These are phyloP conservation scores for Epinotia bilunana DNA, from an alignment of 2,888 invertebrate species.

Conservation along the genomic window DNA sequence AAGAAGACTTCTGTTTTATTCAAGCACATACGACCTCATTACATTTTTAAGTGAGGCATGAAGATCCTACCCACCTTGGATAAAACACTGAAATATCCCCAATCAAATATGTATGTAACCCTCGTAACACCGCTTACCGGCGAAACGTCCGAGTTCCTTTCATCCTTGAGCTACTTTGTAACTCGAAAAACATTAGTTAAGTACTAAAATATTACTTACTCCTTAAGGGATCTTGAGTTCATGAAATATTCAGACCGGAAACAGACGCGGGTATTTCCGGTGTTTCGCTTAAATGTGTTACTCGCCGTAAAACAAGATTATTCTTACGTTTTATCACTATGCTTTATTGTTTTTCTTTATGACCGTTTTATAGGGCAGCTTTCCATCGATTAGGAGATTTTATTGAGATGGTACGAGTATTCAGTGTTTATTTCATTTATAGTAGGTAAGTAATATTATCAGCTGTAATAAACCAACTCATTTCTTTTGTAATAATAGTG, in stretches of 20 bases:
- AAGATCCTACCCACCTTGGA: neutral
- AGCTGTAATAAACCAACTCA: no score
- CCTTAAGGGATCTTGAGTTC: constrained; percentile 39
- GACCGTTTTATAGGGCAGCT: constrained; percentile 11
- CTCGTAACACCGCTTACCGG: constrained; percentile 2
- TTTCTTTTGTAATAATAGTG: no score
- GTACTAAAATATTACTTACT: constrained; percentile 42
- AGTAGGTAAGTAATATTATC: no score
- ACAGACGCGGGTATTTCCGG: constrained; percentile 46
- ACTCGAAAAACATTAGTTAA: constrained; percentile 39
- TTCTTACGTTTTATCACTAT: constrained; percentile 28
- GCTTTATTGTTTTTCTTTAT: constrained; percentile 46
- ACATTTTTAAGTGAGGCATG: no score
- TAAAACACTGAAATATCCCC: constrained; percentile 1
- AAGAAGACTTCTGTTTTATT: no score
- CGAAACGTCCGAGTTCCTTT: constrained; percentile 15
- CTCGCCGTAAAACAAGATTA: constrained; percentile 30
- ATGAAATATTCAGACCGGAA: constrained; percentile 53
- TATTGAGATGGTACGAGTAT: neutral
- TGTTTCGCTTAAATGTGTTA: constrained; percentile 44
- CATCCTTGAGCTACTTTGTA: constrained; percentile 27
- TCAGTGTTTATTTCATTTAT: neutral
- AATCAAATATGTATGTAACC: constrained; percentile 6
- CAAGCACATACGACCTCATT: no score
- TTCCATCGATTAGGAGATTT: constrained; percentile 1